Evolutionary conservation across 2,888 invertebrate genomes (phyloP).

Genomic region (Aquatica leii): DNA sequence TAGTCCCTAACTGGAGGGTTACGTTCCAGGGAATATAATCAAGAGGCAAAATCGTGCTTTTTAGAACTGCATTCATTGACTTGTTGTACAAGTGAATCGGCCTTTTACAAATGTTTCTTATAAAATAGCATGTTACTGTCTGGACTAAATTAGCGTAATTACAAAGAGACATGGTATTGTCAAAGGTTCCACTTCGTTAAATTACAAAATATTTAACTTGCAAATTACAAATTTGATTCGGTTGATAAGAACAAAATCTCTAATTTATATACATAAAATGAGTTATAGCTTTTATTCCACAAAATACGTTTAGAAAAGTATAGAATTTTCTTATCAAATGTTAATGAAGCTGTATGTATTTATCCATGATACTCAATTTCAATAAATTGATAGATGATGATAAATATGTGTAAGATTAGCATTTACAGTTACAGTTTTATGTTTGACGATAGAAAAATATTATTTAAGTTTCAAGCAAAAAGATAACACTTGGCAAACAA

Average conservation of each 20-base stretch:
- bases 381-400: too few species aligned
- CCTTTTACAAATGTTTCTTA: constrained; percentile 20
- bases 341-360: too few species aligned
- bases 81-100: constrained; percentile 14
- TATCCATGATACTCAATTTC: too few species aligned
- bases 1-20: constrained; percentile 35
- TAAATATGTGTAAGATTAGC: too few species aligned
- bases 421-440: too few species aligned
- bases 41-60: constrained; percentile 26
- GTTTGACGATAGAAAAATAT: too few species aligned
- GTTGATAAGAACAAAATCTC: background rate
- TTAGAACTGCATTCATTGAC: constrained; percentile 14
- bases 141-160: constrained; percentile 39
- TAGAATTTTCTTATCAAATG: too few species aligned
- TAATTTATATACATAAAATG: background rate
- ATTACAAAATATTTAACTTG: constrained; percentile 34
- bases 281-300: too few species aligned
- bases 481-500: too few species aligned
- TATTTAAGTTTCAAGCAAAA: too few species aligned
- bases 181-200: constrained; percentile 28
- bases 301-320: too few species aligned
- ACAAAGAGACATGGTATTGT: constrained; percentile 27
- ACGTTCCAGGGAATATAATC: constrained; percentile 28
- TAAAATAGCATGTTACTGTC: constrained; percentile 27
- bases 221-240: constrained; percentile 19